Conservation (phyloP, 1,140 invertebrate genomes). For the Fragariocoptes setiger region DNA sequence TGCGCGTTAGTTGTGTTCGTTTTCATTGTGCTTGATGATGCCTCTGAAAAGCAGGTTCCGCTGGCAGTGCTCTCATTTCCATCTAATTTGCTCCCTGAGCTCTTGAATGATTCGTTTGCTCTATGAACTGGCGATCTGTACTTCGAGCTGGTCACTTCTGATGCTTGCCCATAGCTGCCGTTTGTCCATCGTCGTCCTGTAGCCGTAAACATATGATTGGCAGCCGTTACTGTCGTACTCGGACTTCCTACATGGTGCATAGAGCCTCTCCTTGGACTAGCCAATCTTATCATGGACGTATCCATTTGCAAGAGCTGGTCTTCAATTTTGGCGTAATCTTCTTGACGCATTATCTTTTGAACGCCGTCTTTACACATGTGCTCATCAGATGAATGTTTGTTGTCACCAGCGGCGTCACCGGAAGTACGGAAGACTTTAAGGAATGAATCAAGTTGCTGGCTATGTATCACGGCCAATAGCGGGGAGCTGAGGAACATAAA, state of each 20-base stretch:
- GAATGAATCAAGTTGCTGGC: constrained; percentile 5
- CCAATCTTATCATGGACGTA: too few species aligned
- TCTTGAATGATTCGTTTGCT: too few species aligned
- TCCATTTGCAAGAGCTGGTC: constrained; percentile 4
- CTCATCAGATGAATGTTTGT: not conserved
- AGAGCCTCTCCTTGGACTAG: not conserved
- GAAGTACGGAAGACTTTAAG: constrained; percentile 1
- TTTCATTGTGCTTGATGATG: not conserved
- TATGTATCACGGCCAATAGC: constrained; percentile 5
- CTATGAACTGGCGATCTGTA: not conserved
- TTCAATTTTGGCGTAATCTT: constrained; percentile 5
- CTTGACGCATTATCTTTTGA: constrained; percentile 5
- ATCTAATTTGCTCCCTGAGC: too few species aligned
- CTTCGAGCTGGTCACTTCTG: not conserved
- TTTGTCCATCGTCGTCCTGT: not conserved
- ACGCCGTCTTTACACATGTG: too few species aligned
- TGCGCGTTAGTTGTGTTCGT: not conserved
- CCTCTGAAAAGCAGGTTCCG: not conserved
- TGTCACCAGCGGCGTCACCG: not conserved
- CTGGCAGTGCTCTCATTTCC: not conserved
- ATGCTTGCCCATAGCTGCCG: not conserved
- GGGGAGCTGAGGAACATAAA: constrained; percentile 4
- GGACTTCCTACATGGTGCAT: not conserved
- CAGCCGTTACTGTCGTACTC: not conserved
- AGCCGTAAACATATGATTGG: not conserved